These are phyloP conservation scores for Sakesphorus luctuosus DNA, from an alignment of 2,113 vertebrate genomes.

Conservation along the genomic window DNA sequence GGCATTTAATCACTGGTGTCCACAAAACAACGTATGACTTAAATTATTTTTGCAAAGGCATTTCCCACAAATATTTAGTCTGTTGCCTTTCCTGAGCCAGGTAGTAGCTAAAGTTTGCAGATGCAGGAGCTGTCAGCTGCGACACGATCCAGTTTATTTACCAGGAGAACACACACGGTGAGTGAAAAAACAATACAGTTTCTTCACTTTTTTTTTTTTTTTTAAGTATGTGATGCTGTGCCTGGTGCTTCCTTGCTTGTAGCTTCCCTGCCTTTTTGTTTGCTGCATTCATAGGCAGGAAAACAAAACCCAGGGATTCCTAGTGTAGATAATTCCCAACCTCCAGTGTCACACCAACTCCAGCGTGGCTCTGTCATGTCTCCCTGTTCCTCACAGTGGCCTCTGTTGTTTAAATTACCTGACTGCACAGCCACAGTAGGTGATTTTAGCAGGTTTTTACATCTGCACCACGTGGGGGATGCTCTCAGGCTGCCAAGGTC, in stretches of 20 bases:
- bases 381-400: background rate
- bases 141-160: background rate
- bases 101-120: background rate
- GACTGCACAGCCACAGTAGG: background rate
- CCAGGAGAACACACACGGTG: background rate
- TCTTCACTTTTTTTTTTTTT: background rate
- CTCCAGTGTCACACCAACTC: background rate
- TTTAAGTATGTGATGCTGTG: background rate
- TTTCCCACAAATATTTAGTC: slow-evolving; percentile 36
- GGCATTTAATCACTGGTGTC: background rate
- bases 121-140: background rate
- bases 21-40: slow-evolving; percentile 19
- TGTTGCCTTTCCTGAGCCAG: background rate
- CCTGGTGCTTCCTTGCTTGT: accelerated
- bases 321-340: background rate
- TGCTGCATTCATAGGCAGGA: background rate
- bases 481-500: background rate
- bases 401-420: background rate
- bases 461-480: background rate
- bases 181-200: background rate
- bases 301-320: background rate
- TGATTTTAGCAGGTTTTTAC: background rate
- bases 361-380: accelerated
- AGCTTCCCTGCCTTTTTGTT: background rate
- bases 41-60: slow-evolving; percentile 5